phyloP scores from a whole-genome alignment of 2,888 invertebrate species.

The Cosmia pyralina region DNA sequence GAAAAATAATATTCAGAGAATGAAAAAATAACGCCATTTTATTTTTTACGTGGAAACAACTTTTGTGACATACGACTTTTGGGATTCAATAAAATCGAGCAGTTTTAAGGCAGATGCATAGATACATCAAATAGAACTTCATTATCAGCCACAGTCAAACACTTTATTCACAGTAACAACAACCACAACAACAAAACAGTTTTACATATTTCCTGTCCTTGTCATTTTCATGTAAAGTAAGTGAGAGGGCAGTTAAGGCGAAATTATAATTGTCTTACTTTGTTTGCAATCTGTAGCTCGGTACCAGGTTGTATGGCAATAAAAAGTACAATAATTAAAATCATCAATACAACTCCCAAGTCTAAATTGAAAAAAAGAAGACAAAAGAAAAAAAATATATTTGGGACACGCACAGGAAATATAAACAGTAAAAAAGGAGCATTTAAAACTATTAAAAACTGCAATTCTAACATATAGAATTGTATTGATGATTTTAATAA shows the following conservation, averaged over 20 bases:
- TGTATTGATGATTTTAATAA: too few relatives aligned
- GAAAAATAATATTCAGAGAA: constrained; percentile 52
- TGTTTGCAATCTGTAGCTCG: not conserved
- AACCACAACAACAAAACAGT: not conserved
- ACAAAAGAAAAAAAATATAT: too few relatives aligned
- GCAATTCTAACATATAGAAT: too few relatives aligned
- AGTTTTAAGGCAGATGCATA: not conserved
- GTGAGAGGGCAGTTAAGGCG: not conserved
- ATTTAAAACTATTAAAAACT: too few relatives aligned
- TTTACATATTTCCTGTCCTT: too few relatives aligned
- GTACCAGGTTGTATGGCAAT: not conserved
- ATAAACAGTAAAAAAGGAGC: too few relatives aligned
- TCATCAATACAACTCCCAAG: not conserved
- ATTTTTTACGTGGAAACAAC: constrained; percentile 40
- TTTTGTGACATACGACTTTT: not conserved
- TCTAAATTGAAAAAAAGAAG: too few relatives aligned
- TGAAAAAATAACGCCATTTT: constrained; percentile 31
- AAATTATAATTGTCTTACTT: not conserved
- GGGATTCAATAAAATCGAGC: not conserved
- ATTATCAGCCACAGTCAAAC: not conserved
- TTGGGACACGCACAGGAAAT: too few relatives aligned
- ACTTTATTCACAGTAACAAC: not conserved
- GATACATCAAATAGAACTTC: not conserved
- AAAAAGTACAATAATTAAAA: not conserved
- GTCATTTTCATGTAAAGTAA: not conserved